Evolutionary conservation across 2,113 vertebrate species (phyloP), one percentile per base, ranked within the genome.

Genomic region (Copsychus sechellarum): DNA sequence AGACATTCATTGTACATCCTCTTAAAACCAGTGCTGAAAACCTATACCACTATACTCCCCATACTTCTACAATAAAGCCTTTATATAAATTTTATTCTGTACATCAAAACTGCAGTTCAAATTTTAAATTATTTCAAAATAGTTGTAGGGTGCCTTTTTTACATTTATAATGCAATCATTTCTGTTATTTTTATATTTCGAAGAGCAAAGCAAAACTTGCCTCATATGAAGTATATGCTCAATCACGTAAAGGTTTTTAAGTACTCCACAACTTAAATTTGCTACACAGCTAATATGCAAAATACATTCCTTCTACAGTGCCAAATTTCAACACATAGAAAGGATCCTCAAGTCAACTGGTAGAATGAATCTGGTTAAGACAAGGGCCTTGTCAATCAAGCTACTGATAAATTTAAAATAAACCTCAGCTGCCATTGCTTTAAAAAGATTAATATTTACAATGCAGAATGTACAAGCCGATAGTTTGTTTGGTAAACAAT

Each of bases 401-500:
- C 12, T 70, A 33, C 26, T 54, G 74, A 93, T 70, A 80, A 70
- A 90, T 80, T 80, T 62, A 65, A 94, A 83, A 70, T 19, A 93
- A 85, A 45, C 36, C 66, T 82, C 74, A 95, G 64, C 50, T 80
- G 66, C 69, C 88, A 80, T 4, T 2, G 3, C 58, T 93, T 95
- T 9, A 33, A 82, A 85, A 82, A 77, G 62, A 54, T 34, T 26
- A 48, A 10, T 80, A 92, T 88, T 94, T 93, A 94, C 86, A 73
- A 62, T 53, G 29, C 54, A 90, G 67, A 72, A 87, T 1, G 17
- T 34, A 87, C 26, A 92, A 91, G 64, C 10, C 0, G 0, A 69
- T 26, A 5, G 73, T 67, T 81, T 93, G 90, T 94, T 97, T 93
- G 26, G 82, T 93, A 93, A 95, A 90, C 71, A 95, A 65, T 16